Evolutionary conservation across 2,888 invertebrate species (phyloP), one percentile per base, ranked within the genome.

Genomic region (Tachystola acroxantha): DNA sequence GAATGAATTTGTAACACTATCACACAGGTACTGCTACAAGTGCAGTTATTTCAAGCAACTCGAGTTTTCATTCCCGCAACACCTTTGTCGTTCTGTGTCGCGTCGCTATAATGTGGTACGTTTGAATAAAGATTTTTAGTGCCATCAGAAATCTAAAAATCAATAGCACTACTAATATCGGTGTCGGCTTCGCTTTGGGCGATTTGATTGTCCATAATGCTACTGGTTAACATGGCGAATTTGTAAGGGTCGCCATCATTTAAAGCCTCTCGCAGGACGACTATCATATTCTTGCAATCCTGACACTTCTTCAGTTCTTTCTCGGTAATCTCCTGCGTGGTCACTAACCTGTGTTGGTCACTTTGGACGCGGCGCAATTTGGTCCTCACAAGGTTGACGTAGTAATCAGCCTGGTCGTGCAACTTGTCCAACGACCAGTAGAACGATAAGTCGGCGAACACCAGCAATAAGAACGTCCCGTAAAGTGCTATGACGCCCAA

Each of bases 391-490:
- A 65, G 42, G 38, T 68, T 66, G 22, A 79, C 58, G 33, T 67
- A 74, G 39, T 65, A 58, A 33, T 75, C 65, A 3, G 80, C 61
- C 33, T 75, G 66, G 7, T 51, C 48, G 28, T 76, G 72, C 10
- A 77, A 62, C 10, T 48, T 53, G 33, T 80, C 77, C 14, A 78
- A 20, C 2, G 73, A 57, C 74, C 77, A 79, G 46, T 64, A 77
- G 47, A 82, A 80, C 20, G 57, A 66, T 10, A 80, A 42, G 42
- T 86, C 84, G 13, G 53, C 50, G 10, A 80, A 38, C 12, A 80
- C 42, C 34, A 69, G 55, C 1, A 81, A 12, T 5, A 80, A 7
- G 26, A 81, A 67, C 10, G 60, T 53, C 1, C 42, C 40, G 41
- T 81, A 85, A n/a, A 85, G 44, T 10, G 50, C 44, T 0, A 58